A percentile compares a stretch with the other conserved stretches of the same genome.
These are phyloP conservation scores for Marmota flaviventris DNA, from an alignment of 2,113 vertebrate species.

Conservation along the genomic window DNA sequence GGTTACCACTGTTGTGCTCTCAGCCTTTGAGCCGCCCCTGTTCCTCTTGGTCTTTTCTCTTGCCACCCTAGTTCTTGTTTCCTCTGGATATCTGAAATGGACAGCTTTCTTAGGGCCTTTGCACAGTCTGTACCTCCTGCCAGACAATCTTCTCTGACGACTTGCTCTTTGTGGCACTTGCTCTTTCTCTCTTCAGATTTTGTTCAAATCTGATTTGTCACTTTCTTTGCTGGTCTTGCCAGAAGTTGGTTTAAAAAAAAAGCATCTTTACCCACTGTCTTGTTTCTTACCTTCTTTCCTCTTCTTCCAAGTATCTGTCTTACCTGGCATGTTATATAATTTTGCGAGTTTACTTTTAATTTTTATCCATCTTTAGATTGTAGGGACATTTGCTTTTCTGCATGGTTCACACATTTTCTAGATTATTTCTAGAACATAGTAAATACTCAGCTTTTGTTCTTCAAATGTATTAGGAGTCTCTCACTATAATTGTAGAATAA, in stretches of 20 bases:
- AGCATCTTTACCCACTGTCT: too few relatives aligned
- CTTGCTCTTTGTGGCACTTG: too few relatives aligned
- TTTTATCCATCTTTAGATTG: background rate
- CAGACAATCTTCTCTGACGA: background rate
- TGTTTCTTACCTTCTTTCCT: too few relatives aligned
- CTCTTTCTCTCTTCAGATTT: too few relatives aligned
- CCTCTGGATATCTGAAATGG: background rate
- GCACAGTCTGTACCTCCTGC: background rate
- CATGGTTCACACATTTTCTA: fast-evolving
- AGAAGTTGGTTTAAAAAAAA: too few relatives aligned
- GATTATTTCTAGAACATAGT: background rate
- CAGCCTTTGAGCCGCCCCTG: background rate
- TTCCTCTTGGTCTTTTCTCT: background rate
- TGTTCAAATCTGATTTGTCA: too few relatives aligned
- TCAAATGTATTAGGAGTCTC: background rate
- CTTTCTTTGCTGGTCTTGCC: too few relatives aligned
- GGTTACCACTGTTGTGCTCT: background rate
- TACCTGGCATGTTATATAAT: too few relatives aligned
- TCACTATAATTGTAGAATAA: background rate
- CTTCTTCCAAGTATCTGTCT: too few relatives aligned
- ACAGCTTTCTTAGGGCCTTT: background rate
- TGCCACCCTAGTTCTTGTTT: background rate
- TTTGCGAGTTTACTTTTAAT: background rate
- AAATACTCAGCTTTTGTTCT: too few relatives aligned
- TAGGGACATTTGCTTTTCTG: background rate